phyloP scores from a whole-genome alignment of 1,140 invertebrate species.

The Bombus breviceps region DNA sequence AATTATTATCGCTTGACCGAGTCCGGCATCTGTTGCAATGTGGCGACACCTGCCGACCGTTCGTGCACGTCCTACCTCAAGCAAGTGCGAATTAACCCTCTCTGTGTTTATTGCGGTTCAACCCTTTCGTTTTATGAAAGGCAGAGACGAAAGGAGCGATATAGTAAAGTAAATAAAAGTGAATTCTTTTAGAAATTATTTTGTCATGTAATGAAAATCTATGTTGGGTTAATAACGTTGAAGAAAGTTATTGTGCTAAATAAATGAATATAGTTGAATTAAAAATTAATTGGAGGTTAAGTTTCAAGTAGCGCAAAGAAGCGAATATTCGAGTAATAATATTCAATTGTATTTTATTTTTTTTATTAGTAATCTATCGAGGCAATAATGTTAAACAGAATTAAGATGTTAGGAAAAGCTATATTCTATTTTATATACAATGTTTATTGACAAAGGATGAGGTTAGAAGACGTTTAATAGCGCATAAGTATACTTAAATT shows the following conservation, averaged over 20 bases:
- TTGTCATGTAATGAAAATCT: neutral
- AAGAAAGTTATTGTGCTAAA: neutral
- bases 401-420: neutral
- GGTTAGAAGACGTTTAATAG: neutral
- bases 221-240: neutral
- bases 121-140: conserved; percentile 31
- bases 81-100: conserved; percentile 64
- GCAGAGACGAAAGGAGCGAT: neutral
- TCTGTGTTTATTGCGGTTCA: conserved; percentile 37
- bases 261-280: neutral
- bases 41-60: conserved; percentile 73
- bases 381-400: neutral
- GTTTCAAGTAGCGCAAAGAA: neutral
- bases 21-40: conserved; percentile 59
- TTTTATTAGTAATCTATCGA: neutral
- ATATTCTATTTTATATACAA: neutral
- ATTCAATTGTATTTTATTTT: neutral
- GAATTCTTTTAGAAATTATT: neutral
- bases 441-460: neutral
- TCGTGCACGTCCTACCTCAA: conserved; percentile 67
- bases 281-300: conserved; percentile 5
- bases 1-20: conserved; percentile 66
- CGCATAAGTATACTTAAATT: neutral
- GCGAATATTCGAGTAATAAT: neutral
- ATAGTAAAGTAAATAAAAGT: neutral